These are phyloP conservation scores for Elmis aenea DNA, from an alignment of 2,888 invertebrate genomes.

Conservation along the genomic window DNA sequence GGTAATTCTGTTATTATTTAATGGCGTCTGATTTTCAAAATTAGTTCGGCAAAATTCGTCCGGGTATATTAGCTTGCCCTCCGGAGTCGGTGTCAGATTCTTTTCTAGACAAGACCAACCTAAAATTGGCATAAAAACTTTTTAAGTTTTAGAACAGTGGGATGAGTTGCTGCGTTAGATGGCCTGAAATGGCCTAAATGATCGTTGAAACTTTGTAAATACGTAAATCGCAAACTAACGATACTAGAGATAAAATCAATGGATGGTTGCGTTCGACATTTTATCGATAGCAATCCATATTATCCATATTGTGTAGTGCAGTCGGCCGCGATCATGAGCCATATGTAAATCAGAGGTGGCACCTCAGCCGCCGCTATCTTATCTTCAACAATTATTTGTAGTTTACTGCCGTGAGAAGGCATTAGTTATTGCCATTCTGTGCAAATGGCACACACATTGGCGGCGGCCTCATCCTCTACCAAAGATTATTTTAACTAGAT, in stretches of 20 bases:
- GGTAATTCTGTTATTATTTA: too few species aligned
- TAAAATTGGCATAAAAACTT: too few species aligned
- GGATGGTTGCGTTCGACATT: constrained; percentile 17
- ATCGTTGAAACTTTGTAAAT: too few species aligned
- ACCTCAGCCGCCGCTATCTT: constrained; percentile 41
- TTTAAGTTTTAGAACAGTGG: too few species aligned
- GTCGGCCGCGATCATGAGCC: constrained; percentile 35
- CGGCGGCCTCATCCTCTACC: constrained; percentile 33
- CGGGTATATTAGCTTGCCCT: too few species aligned
- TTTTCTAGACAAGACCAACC: too few species aligned
- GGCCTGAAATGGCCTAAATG: too few species aligned
- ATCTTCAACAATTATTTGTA: constrained; percentile 45
- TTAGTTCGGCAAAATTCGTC: too few species aligned
- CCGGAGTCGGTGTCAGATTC: too few species aligned
- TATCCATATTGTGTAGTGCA: constrained; percentile 36
- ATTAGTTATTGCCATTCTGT: constrained; percentile 43
- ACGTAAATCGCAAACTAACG: constrained; percentile 27
- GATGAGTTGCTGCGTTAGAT: too few species aligned
- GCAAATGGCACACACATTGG: constrained; percentile 40
- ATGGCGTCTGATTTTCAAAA: too few species aligned
- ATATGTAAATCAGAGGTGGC: constrained; percentile 43
- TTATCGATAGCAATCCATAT: constrained; percentile 30
- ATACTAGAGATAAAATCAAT: constrained; percentile 26
- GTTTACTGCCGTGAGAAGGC: constrained; percentile 38
- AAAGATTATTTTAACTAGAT: constrained; percentile 38